These are phyloP conservation scores for Sminthopsis crassicaudata DNA, from an alignment of 2,113 vertebrate genomes.

Conservation along the genomic window DNA sequence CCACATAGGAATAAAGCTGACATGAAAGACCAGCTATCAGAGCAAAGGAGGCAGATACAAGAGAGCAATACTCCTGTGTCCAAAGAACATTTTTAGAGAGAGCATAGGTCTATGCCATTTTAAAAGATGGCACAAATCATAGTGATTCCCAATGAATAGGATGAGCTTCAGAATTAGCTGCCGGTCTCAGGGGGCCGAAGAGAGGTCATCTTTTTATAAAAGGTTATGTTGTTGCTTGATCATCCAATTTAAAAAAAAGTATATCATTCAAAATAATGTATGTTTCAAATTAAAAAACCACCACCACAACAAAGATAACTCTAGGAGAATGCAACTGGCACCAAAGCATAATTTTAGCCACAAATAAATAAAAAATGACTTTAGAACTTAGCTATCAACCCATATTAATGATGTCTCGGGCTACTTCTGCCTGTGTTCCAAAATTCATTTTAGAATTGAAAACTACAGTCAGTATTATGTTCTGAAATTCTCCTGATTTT, in stretches of 20 bases:
- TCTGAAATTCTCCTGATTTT: neutral
- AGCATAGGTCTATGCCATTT: neutral
- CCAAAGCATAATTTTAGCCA: neutral
- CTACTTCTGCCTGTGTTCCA: neutral
- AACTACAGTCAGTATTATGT: neutral
- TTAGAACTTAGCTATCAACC: neutral
- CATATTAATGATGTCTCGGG: neutral
- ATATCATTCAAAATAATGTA: conserved; percentile 9
- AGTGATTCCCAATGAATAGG: neutral
- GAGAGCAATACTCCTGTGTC: neutral
- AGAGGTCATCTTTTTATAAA: conserved; percentile 5
- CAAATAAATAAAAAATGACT: neutral
- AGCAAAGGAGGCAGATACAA: neutral
- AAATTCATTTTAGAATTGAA: neutral
- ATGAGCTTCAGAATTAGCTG: neutral
- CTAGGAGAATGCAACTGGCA: neutral
- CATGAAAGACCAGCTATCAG: neutral
- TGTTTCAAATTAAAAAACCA: conserved; percentile 24
- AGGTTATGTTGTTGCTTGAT: conserved; percentile 17
- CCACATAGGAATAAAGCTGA: neutral
- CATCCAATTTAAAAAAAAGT: conserved; percentile 1
- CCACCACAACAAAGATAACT: neutral
- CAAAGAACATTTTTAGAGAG: neutral
- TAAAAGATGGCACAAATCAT: neutral
- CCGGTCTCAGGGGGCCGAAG: conserved; percentile 9